These are phyloP conservation scores for Sterrhoptilus dennistouni DNA, from an alignment of 2,113 vertebrate genomes.

Conservation along the genomic window DNA sequence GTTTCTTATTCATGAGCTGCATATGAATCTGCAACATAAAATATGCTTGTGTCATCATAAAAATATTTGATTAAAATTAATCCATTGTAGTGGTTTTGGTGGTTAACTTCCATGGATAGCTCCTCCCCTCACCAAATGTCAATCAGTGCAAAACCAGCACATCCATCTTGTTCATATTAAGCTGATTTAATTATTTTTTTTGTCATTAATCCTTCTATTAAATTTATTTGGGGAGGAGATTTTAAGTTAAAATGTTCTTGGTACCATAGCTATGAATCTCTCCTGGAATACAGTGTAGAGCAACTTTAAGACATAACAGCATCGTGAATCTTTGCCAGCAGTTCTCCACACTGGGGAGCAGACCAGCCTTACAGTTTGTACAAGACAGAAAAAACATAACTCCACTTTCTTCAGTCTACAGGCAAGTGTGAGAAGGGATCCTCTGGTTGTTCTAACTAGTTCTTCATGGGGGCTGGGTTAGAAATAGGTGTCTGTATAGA, in stretches of 20 bases:
- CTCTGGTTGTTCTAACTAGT: neutral
- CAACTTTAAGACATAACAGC: neutral
- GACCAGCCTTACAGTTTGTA: neutral
- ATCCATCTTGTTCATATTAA: neutral
- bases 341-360: fast-evolving
- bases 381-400: neutral
- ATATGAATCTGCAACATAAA: neutral
- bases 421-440: neutral
- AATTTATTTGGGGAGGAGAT: fast-evolving
- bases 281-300: fast-evolving
- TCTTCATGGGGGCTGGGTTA: neutral
- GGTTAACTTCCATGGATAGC: neutral
- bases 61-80: neutral
- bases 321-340: fast-evolving
- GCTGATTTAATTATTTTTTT: neutral
- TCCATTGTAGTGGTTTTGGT: neutral
- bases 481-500: neutral
- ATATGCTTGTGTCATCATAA: neutral
- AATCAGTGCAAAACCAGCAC: neutral
- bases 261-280: neutral
- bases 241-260: neutral
- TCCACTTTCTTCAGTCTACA: neutral
- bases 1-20: neutral
- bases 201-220: neutral
- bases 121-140: neutral